Conservation (phyloP, 1,140 invertebrate genomes). For the Parasteatoda tepidariorum region DNA sequence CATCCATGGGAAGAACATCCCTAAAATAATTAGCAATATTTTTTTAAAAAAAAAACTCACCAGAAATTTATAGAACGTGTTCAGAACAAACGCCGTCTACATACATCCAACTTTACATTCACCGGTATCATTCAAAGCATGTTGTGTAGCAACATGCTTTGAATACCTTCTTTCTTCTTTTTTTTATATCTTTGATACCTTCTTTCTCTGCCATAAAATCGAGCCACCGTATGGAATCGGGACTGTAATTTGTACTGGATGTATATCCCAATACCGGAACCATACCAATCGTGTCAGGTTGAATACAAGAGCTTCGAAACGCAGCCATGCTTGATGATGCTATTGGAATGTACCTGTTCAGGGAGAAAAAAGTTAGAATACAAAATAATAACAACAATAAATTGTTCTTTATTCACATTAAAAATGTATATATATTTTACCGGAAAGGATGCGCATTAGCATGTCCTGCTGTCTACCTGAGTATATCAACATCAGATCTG, state of each 20-base stretch:
- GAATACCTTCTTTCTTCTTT: no score
- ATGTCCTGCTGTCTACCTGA: not conserved
- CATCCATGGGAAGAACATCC: not conserved
- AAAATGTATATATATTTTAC: not conserved
- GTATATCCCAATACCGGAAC: constrained; percentile 34
- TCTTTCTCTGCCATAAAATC: constrained; percentile 29
- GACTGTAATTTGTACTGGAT: not conserved
- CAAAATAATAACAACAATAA: not conserved
- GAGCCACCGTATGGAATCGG: constrained; percentile 30
- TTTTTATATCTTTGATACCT: no score
- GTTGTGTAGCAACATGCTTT: constrained; percentile 23
- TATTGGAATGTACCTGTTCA: constrained; percentile 25
- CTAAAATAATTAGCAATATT: not conserved
- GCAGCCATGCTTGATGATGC: constrained; percentile 27
- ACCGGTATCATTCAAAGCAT: constrained; percentile 16
- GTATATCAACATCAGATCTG: constrained; percentile 43
- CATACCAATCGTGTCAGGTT: constrained; percentile 30
- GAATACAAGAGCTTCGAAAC: not conserved
- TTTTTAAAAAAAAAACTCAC: not conserved
- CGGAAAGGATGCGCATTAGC: constrained; percentile 24
- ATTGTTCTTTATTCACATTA: not conserved
- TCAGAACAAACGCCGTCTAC: constrained; percentile 3
- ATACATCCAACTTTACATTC: not conserved
- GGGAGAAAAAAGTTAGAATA: no score
- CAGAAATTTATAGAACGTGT: constrained; percentile 1